These are phyloP conservation scores for Rhynchomys soricoides DNA, from an alignment of 2,113 vertebrate species.

Conservation along the genomic window DNA sequence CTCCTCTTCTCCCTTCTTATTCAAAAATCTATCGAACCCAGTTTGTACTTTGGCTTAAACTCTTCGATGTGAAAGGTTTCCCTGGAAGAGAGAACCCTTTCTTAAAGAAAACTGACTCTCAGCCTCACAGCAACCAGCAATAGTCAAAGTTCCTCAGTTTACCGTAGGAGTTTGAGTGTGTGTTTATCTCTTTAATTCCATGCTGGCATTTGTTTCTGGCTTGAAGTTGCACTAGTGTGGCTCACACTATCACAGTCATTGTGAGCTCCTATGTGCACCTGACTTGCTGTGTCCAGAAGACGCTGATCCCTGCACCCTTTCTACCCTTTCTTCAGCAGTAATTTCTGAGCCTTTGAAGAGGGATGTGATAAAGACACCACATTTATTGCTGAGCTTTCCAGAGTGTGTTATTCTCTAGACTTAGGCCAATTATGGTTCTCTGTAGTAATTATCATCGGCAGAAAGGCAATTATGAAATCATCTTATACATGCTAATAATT, in stretches of 20 bases:
- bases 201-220: background rate
- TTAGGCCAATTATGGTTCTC: background rate
- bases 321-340: background rate
- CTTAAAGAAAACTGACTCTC: background rate
- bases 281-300: background rate
- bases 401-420: background rate
- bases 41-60: background rate
- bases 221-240: background rate
- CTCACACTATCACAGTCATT: too few relatives aligned
- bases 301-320: too few relatives aligned
- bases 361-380: background rate
- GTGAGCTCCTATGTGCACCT: background rate
- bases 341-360: background rate
- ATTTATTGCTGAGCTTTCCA: too few relatives aligned
- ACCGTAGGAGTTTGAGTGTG: rapidly evolving
- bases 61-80: background rate
- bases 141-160: background rate
- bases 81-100: background rate
- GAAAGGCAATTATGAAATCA: background rate
- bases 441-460: background rate
- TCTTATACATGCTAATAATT: background rate
- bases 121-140: background rate
- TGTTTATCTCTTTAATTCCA: background rate
- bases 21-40: background rate
- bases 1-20: background rate